Evolutionary conservation across 2,888 invertebrate species (phyloP), one percentile per base, ranked within the genome.

Genomic region (Ophion ventricosus): DNA sequence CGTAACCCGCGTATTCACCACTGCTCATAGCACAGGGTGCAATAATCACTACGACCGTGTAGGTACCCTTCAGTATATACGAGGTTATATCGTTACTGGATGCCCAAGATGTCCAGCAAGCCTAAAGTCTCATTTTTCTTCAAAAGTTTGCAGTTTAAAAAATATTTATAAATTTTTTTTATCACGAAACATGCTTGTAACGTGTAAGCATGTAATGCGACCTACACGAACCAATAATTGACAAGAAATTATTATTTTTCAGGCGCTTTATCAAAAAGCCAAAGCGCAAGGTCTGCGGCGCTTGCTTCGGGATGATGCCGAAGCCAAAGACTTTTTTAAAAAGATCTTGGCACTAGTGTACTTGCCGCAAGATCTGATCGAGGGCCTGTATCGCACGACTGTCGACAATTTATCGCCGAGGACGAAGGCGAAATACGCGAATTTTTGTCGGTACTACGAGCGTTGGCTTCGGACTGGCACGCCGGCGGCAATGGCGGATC

Each of bases 21-120:
- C n/a, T 17, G 81, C 75, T n/a, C 75, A 43, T 17, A 61, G 59
- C 25, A 59, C 74, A 14, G 80, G 74, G 4, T 80, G 74, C 43
- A 80, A 80, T 17, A 66, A 43, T 11, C 80, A 80, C 43, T 59
- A 67, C 26, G 74, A 74, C 49, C 49, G 73, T 4, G 73, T 74
- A 74, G 20, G 61, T 61, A 20, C 1, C 29, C 64, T 56, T 4
- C 43, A 54, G 20, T 40, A 35, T 5, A 40, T 35, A 26, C 35
- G 5, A 35, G 35, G 35, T 54, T 26, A 5, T 56, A 20, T 56
- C 17, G 11, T 70, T 56, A 26, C 26, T 25, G 63, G 35, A 26
- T 63, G 8, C 26, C 25, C 29, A 29, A 29, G 56, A 26, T 29
- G 54, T 20, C 56, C 70, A 20, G 56, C 56, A 29, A 56, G 29